Percentiles rank a stretch among this genome's conserved stretches.
phyloP scores from a whole-genome alignment of 2,113 vertebrate species.

The Planiliza haematocheilus region DNA sequence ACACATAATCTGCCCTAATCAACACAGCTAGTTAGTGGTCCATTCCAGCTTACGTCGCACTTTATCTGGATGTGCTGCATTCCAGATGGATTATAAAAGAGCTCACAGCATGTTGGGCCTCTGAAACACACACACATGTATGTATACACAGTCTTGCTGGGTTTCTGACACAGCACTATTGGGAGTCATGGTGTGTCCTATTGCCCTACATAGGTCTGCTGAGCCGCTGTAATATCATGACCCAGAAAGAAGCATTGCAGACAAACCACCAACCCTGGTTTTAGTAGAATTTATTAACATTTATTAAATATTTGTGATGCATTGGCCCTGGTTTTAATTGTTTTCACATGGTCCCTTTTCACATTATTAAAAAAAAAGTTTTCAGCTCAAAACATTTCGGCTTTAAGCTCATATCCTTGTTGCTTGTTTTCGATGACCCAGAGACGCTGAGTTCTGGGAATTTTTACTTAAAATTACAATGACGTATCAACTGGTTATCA shows the following conservation, averaged over 20 bases:
- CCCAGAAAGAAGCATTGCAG: neutral
- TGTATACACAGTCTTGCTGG: neutral
- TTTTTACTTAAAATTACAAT: no score
- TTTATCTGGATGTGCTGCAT: slow-evolving; percentile 59
- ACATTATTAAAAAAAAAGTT: no score
- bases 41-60: slow-evolving; percentile 26
- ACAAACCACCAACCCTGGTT: no score
- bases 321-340: no score
- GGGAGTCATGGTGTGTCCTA: neutral
- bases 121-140: slow-evolving; percentile 14
- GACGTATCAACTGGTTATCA: no score
- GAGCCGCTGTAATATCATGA: slow-evolving; percentile 10
- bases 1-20: slow-evolving; percentile 55
- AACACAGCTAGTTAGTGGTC: slow-evolving; percentile 27
- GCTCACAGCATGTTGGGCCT: slow-evolving; percentile 16
- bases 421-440: no score
- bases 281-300: no score
- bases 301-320: no score
- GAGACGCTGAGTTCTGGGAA: no score
- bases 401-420: no score
- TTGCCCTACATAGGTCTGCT: slow-evolving; percentile 28
- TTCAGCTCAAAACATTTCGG: no score
- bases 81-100: slow-evolving; percentile 54
- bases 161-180: slow-evolving; percentile 20
- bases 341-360: no score